Conservation (phyloP, 2,888 invertebrate genomes). For the Zaprionus bogoriensis region DNA sequence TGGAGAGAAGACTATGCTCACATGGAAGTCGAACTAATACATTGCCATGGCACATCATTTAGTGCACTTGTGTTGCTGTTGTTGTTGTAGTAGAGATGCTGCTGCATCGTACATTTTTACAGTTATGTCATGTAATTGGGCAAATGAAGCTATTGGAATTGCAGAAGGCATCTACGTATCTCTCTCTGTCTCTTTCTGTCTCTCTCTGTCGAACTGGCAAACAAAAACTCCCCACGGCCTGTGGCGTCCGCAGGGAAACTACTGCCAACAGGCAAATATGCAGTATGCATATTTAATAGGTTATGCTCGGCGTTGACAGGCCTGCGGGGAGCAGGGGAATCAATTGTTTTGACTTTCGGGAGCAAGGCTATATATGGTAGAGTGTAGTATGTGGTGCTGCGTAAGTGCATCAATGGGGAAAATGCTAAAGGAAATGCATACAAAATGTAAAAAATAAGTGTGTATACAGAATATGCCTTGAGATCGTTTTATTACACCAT, state of each 20-base stretch:
- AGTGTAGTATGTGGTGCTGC: too few species aligned
- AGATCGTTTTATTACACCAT: too few species aligned
- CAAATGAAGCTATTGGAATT: constrained; percentile 65
- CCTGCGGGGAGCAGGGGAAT: background rate
- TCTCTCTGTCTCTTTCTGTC: background rate
- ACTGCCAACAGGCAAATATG: constrained; percentile 13
- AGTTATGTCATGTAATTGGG: constrained; percentile 69
- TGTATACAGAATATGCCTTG: too few species aligned
- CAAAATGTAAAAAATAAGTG: too few species aligned
- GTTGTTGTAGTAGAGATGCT: constrained; percentile 8
- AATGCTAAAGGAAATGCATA: too few species aligned
- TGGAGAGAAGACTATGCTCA: constrained; percentile 1
- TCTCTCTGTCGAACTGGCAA: too few species aligned
- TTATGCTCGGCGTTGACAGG: constrained; percentile 15
- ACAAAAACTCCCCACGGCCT: constrained; percentile 20
- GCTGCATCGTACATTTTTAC: constrained; percentile 63
- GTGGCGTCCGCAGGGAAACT: constrained; percentile 4
- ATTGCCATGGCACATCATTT: constrained; percentile 51
- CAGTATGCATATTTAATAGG: constrained; percentile 40
- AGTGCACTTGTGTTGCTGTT: background rate
- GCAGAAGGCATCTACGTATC: constrained; percentile 10
- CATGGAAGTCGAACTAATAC: constrained; percentile 48
- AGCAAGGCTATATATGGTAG: too few species aligned
- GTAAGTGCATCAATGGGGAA: too few species aligned
- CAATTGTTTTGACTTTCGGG: background rate